phyloP scores from a whole-genome alignment of 1,140 invertebrate genomes.

The Heliconius himera region DNA sequence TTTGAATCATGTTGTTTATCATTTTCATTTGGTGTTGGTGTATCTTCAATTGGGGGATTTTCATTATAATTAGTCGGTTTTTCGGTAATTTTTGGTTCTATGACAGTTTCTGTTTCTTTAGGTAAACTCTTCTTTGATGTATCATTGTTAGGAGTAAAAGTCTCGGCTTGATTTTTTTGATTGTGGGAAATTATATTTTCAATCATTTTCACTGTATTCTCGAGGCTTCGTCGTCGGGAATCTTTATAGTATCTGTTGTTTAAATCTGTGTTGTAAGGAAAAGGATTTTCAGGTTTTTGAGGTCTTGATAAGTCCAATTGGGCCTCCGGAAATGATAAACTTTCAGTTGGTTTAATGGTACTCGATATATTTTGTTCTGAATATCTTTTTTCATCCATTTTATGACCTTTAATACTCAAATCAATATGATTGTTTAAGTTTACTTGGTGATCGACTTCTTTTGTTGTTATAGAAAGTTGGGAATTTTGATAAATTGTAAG shows the following conservation, averaged over 20 bases:
- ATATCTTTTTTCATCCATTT: constrained; percentile 9
- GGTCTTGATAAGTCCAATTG: constrained; percentile 27
- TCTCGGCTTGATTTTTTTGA: constrained; percentile 29
- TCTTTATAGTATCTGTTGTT: constrained; percentile 36
- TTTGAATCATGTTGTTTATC: constrained; percentile 13
- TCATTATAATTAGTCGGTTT: constrained; percentile 16
- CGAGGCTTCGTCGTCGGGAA: constrained; percentile 59
- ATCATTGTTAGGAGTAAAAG: neutral
- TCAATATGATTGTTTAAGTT: constrained; percentile 22
- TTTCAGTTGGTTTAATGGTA: constrained; percentile 12
- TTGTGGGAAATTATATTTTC: constrained; percentile 66
- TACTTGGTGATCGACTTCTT: constrained; percentile 18
- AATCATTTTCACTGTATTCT: constrained; percentile 69
- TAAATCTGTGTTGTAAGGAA: constrained; percentile 29
- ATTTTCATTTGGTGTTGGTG: constrained; percentile 7
- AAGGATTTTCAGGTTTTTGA: constrained; percentile 22
- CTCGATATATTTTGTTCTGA: constrained; percentile 11
- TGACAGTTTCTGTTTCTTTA: neutral
- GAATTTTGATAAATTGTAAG: constrained; percentile 18
- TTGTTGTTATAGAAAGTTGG: constrained; percentile 6
- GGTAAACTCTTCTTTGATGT: neutral
- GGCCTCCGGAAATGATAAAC: neutral
- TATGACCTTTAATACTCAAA: constrained; percentile 14
- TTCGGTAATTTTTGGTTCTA: neutral
- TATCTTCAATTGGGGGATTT: neutral